A percentile compares a stretch with the other conserved stretches of the same genome.
Conservation (phyloP, 2,888 invertebrate genomes). For the Frankliniella fusca region DNA sequence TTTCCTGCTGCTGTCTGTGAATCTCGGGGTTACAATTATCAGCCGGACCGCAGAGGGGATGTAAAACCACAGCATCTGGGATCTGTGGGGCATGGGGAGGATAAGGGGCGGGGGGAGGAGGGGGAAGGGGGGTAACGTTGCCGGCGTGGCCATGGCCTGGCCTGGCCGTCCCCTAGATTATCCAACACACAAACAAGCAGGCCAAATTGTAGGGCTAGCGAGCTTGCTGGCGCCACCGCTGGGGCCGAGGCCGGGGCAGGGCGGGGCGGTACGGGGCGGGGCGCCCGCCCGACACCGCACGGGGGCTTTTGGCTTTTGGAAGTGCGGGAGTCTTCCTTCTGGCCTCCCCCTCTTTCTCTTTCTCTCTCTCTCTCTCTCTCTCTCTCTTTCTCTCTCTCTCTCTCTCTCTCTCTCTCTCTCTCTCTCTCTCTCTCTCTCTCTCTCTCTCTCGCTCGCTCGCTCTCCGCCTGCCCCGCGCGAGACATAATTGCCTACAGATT, state of each 20-base stretch:
- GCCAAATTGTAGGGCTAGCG: conserved; percentile 1
- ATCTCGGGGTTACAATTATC: too few relatives aligned
- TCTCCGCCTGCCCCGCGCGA: neutral
- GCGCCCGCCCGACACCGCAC: neutral
- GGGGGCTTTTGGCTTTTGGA: neutral
- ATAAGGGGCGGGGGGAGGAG: too few relatives aligned
- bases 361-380: too few relatives aligned
- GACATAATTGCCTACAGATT: conserved; percentile 19
- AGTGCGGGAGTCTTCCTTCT: neutral
- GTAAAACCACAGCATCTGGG: too few relatives aligned
- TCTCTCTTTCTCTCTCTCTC: too few relatives aligned
- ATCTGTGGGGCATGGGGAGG: too few relatives aligned
- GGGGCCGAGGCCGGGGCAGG: neutral
- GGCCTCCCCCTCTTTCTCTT: too few relatives aligned
- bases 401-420: neutral
- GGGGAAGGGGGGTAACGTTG: neutral
- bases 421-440: too few relatives aligned
- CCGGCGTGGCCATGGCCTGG: neutral
- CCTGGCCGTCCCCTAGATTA: neutral
- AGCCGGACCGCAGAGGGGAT: too few relatives aligned
- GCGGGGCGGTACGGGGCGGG: neutral
- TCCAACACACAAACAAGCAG: conserved; percentile 19
- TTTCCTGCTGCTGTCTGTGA: too few relatives aligned
- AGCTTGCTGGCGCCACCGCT: neutral
- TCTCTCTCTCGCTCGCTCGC: neutral